These are phyloP conservation scores for Diuraphis noxia DNA, from an alignment of 1,140 invertebrate genomes.

Conservation along the genomic window DNA sequence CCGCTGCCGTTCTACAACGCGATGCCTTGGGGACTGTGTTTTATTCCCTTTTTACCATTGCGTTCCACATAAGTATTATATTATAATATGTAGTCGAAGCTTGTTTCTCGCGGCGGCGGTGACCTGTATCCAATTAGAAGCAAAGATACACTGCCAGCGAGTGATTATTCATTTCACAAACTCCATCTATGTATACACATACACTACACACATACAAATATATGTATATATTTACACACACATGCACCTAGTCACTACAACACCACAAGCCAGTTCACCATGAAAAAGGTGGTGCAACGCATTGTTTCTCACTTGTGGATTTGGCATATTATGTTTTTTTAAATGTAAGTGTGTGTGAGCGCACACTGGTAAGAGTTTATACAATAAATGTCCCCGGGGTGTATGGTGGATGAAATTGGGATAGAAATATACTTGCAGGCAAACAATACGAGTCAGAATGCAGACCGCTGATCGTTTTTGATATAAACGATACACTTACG, in stretches of 20 bases:
- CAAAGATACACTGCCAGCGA: background rate
- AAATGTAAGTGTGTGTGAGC: background rate
- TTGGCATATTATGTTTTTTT: background rate
- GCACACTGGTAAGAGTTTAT: background rate
- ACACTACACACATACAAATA: background rate
- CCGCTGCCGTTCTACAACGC: background rate
- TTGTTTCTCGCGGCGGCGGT: background rate
- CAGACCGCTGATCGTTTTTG: background rate
- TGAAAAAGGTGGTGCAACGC: background rate
- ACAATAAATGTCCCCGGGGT: background rate
- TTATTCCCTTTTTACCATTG: constrained; percentile 25
- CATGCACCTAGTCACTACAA: background rate
- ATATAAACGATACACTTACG: background rate
- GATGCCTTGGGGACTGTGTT: background rate
- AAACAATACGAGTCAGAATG: background rate
- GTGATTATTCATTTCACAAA: background rate
- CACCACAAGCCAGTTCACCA: background rate
- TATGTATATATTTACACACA: background rate
- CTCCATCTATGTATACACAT: background rate
- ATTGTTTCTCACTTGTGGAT: background rate
- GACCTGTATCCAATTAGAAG: constrained; percentile 26
- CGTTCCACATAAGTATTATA: background rate
- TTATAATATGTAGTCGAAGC: background rate
- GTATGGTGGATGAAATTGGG: background rate
- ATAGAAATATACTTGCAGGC: background rate